These are phyloP conservation scores for Augochlora pura DNA, from an alignment of 1,140 invertebrate species.

Conservation along the genomic window DNA sequence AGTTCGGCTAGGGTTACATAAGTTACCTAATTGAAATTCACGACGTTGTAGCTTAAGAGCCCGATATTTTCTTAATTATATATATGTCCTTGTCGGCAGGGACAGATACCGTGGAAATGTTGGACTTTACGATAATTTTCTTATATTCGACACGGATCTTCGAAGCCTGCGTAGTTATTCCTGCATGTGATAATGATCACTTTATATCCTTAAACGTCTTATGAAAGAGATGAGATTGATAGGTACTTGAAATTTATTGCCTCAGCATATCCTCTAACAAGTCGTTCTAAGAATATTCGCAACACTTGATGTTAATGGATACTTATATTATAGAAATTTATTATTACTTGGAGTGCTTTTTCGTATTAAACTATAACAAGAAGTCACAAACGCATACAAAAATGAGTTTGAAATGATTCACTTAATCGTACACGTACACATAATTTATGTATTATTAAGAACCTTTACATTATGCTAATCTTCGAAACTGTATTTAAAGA, in stretches of 20 bases:
- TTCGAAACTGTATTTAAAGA: too few relatives aligned
- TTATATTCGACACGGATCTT: background rate
- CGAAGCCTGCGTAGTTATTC: background rate
- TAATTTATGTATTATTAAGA: too few relatives aligned
- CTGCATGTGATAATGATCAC: background rate
- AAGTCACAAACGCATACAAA: too few relatives aligned
- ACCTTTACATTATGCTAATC: too few relatives aligned
- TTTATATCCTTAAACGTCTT: background rate
- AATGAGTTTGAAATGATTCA: too few relatives aligned
- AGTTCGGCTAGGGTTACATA: background rate
- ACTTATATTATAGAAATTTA: too few relatives aligned
- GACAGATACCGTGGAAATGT: too few relatives aligned
- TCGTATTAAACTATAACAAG: too few relatives aligned
- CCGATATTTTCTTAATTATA: background rate
- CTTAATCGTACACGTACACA: too few relatives aligned
- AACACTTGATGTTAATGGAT: too few relatives aligned
- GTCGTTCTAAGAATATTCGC: background rate
- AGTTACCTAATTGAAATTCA: constrained; percentile 2
- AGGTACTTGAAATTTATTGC: constrained; percentile 8
- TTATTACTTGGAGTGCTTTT: too few relatives aligned
- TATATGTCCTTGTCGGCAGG: background rate
- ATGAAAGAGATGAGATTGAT: background rate
- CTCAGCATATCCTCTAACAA: background rate
- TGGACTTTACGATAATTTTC: background rate
- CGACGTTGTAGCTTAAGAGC: background rate